Evolutionary conservation across 2,797 vertebrate genomes (phyloP).

Genomic region (Jordanella pulchra): DNA sequence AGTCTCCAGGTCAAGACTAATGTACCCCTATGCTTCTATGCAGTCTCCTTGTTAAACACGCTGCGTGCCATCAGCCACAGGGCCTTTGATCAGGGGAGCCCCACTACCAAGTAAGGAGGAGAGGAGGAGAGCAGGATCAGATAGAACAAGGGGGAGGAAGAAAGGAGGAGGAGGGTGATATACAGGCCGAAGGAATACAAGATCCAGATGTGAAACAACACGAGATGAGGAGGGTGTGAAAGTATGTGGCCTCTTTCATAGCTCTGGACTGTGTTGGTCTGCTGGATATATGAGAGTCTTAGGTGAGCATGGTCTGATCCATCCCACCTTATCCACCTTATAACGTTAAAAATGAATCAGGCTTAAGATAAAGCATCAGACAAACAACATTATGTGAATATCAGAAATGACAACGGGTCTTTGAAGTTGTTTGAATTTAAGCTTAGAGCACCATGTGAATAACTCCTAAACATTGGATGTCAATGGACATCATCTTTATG

Average conservation of each 20-base stretch:
- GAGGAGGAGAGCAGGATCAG: constrained; percentile 66
- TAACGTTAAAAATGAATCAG: neutral
- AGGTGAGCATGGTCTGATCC: constrained; percentile 9
- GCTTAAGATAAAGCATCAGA: neutral
- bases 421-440: neutral
- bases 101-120: constrained; percentile 54
- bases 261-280: constrained; percentile 41
- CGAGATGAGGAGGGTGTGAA: constrained; percentile 74
- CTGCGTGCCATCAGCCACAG: constrained; percentile 60
- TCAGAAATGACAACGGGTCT: neutral
- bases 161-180: constrained; percentile 67
- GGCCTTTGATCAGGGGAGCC: constrained; percentile 71
- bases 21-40: constrained; percentile 48
- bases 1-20: constrained; percentile 16
- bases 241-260: constrained; percentile 59
- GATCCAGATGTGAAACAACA: constrained; percentile 78
- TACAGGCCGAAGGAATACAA: constrained; percentile 70
- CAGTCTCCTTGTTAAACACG: constrained; percentile 48
- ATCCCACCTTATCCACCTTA: neutral
- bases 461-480: neutral
- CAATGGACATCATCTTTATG: neutral
- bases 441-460: neutral
- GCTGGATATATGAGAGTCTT: constrained; percentile 12
- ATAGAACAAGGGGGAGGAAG: constrained; percentile 51
- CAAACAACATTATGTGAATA: neutral